These are phyloP conservation scores for Pachydiplax longipennis DNA, from an alignment of 2,888 invertebrate species.

Conservation along the genomic window DNA sequence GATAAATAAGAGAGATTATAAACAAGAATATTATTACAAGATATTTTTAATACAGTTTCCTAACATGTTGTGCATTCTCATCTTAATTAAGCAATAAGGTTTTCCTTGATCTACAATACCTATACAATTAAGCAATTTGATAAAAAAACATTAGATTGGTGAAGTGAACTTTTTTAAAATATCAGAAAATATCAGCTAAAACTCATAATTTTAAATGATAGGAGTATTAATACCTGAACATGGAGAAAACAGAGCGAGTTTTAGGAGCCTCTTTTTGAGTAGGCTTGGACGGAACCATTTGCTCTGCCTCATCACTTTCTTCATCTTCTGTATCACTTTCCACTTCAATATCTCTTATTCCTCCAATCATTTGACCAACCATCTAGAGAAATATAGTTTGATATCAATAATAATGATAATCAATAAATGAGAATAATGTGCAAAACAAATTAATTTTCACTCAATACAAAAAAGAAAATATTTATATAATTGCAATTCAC, in stretches of 20 bases:
- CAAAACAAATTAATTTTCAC: too few relatives aligned
- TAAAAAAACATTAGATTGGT: neutral
- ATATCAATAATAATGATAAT: too few relatives aligned
- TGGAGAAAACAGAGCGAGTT: conserved; percentile 76
- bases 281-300: conserved; percentile 55
- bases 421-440: neutral
- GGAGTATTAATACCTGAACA: conserved; percentile 69
- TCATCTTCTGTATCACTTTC: conserved; percentile 70
- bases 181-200: neutral
- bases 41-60: too few relatives aligned
- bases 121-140: neutral
- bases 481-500: too few relatives aligned
- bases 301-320: conserved; percentile 66
- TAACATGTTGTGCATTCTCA: too few relatives aligned
- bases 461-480: too few relatives aligned
- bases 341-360: conserved; percentile 82
- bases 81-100: too few relatives aligned
- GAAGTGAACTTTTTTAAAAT: neutral
- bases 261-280: conserved; percentile 50
- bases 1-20: too few relatives aligned
- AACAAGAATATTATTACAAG: too few relatives aligned
- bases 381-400: conserved; percentile 64
- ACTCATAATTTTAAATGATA: neutral
- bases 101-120: too few relatives aligned
- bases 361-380: conserved; percentile 85